Evolutionary conservation across 2,888 invertebrate genomes (phyloP), one percentile per base, ranked within the genome.

Genomic region (Patella caerulea): DNA sequence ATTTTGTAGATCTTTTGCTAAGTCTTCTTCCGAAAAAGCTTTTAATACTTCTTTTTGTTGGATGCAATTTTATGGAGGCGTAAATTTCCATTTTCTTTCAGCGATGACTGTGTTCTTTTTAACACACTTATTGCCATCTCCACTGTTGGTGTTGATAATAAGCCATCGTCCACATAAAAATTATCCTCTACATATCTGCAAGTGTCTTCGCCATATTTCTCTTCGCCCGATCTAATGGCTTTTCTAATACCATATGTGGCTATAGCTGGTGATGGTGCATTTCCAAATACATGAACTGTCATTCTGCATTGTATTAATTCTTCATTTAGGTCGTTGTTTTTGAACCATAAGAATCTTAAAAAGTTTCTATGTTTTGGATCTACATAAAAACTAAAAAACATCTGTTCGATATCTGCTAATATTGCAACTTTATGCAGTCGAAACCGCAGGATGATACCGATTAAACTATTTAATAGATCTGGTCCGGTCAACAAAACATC

Each of bases 91-190:
- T 77, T 75, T 12, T 71, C 34, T 12, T 19, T 14, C 12, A 82
- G 71, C 53, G 56, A 69, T 34, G 56, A 56, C 52, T 76, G 77
- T n/a, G 79, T 83, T 17, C 80, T 73, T 70, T 74, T 74, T 34
- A 83, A 19, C 24, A 82, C 55, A 73, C 45, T 71, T 7, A 77
- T 71, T 7, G 59, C 71, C 3, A 54, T 71, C 9, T 76, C 65
- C 29, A 52, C 59, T 19, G 71, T 53, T 7, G 71, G 65, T 59
- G n/a, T 52, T 3, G 83, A 81, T 15, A 72, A 55, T 14, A 83
- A 71, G 7, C 73, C 83, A 76, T 83, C 81, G 45, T 83, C 83
- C 2, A 83, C 78, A 24, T 83, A 83, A 73, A 82, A 83, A 71
- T 79, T 76, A 3, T 75, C 54, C 7, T 55, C 59, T 14, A 84